Percentiles rank a stretch among this genome's conserved stretches.
Evolutionary conservation across 1,140 invertebrate genomes (phyloP).

Genomic region (Ephestia elutella): DNA sequence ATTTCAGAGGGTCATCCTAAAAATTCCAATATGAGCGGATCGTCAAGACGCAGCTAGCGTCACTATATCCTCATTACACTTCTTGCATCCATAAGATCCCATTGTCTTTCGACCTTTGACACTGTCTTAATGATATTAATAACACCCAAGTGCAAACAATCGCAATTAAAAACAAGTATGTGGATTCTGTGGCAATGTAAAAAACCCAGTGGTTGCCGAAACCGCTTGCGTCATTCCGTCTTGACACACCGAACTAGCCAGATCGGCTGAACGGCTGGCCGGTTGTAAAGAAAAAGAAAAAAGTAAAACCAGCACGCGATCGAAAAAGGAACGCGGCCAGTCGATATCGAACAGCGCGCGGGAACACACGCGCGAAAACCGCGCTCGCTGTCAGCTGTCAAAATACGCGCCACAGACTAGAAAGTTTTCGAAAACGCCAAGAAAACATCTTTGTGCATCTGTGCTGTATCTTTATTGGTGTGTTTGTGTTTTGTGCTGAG

Average conservation of each 20-base stretch:
- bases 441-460: constrained; percentile 28
- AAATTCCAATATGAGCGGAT: no score
- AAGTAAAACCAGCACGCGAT: constrained; percentile 28
- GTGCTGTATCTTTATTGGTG: constrained; percentile 28
- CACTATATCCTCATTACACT: background rate
- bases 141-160: constrained; percentile 4
- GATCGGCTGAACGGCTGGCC: constrained; percentile 21
- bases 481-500: constrained; percentile 44
- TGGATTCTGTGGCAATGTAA: constrained; percentile 46
- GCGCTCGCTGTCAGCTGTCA: constrained; percentile 20
- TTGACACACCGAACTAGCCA: constrained; percentile 47
- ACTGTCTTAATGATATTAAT: background rate
- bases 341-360: constrained; percentile 42
- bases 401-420: constrained; percentile 33
- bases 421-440: constrained; percentile 24
- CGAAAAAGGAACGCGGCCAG: constrained; percentile 38
- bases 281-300: constrained; percentile 17
- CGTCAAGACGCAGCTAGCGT: no score
- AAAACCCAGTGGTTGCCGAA: constrained; percentile 55
- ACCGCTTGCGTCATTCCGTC: constrained; percentile 58
- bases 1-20: no score
- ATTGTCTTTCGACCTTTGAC: constrained; percentile 1
- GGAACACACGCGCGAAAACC: constrained; percentile 26
- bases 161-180: constrained; percentile 10
- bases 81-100: background rate